Conservation (phyloP, 2,797 vertebrate species). For the Poeciliopsis presidionis region DNA sequence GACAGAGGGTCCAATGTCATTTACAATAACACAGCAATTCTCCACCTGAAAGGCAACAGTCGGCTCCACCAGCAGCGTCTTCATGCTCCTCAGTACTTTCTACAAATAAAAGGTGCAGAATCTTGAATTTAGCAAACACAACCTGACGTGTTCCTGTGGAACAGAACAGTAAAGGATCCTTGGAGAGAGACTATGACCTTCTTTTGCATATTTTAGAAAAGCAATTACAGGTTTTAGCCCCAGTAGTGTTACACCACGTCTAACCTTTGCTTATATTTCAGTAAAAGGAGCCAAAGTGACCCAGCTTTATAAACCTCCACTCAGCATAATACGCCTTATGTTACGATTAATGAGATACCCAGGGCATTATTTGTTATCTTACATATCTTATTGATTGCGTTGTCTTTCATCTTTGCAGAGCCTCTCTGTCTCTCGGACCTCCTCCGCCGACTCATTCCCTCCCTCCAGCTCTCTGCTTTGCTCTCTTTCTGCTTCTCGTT, state of each 20-base stretch:
- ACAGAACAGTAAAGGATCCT: constrained; percentile 39
- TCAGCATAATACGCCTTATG: constrained; percentile 80
- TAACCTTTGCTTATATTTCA: constrained; percentile 80
- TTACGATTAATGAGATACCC: constrained; percentile 85
- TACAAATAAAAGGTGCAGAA: neutral
- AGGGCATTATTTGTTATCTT: constrained; percentile 86
- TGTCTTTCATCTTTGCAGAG: constrained; percentile 80
- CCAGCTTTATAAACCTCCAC: constrained; percentile 77
- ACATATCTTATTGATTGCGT: constrained; percentile 86
- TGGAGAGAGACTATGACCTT: constrained; percentile 56
- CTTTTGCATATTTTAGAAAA: constrained; percentile 63
- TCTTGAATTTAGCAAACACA: neutral
- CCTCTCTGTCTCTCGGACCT: constrained; percentile 35
- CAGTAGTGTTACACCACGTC: constrained; percentile 55
- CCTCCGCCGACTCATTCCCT: constrained; percentile 52
- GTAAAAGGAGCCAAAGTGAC: constrained; percentile 81
- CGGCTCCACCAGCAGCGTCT: constrained; percentile 10
- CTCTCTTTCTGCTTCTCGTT: constrained; percentile 48
- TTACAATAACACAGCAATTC: constrained; percentile 68
- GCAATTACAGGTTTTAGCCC: constrained; percentile 62
- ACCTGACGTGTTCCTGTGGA: constrained; percentile 13
- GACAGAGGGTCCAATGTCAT: constrained; percentile 78
- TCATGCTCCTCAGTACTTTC: constrained; percentile 4
- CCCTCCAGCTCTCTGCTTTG: constrained; percentile 70
- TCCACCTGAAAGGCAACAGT: constrained; percentile 25